These are phyloP conservation scores for Drosophila lowei DNA, from an alignment of 1,140 invertebrate genomes.

Conservation along the genomic window DNA sequence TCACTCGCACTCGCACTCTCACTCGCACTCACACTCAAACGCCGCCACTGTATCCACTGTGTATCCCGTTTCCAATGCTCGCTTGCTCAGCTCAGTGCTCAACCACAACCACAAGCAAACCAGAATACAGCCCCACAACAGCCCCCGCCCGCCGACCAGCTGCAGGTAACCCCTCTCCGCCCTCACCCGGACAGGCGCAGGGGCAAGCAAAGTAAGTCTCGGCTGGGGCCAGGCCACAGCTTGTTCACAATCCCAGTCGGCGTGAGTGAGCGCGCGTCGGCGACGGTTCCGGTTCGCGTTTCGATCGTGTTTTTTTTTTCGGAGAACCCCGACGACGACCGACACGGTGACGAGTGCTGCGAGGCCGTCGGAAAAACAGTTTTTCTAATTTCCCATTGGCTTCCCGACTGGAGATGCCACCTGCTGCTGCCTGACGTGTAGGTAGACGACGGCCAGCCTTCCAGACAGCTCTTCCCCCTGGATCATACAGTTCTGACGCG, in stretches of 20 bases:
- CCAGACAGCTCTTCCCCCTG: too few species aligned
- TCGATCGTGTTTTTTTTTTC: conserved; percentile 2
- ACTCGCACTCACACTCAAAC: conserved; percentile 8
- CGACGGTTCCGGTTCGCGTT: conserved; percentile 7
- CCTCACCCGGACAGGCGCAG: background rate
- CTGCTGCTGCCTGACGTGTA: too few species aligned
- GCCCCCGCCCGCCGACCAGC: conserved; percentile 27
- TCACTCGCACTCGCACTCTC: conserved; percentile 17
- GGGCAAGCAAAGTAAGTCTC: conserved; percentile 50
- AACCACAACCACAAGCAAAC: conserved; percentile 58
- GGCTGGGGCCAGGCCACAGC: conserved; percentile 8
- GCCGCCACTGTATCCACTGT: background rate
- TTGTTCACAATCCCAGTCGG: conserved; percentile 71
- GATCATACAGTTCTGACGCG: conserved; percentile 4
- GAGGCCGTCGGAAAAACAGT: conserved; percentile 6
- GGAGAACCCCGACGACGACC: background rate
- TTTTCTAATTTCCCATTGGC: background rate
- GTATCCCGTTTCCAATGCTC: conserved; percentile 38
- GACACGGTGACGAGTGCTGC: background rate
- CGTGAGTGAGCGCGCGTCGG: conserved; percentile 64
- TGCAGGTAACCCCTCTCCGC: conserved; percentile 1
- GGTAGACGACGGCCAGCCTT: too few species aligned
- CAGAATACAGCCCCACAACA: conserved; percentile 43
- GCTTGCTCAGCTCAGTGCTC: conserved; percentile 35
- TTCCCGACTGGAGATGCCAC: background rate